Percentiles rank a stretch among this genome's conserved stretches.
phyloP scores from a whole-genome alignment of 2,888 invertebrate species.

The Steinernema carpocapsae region DNA sequence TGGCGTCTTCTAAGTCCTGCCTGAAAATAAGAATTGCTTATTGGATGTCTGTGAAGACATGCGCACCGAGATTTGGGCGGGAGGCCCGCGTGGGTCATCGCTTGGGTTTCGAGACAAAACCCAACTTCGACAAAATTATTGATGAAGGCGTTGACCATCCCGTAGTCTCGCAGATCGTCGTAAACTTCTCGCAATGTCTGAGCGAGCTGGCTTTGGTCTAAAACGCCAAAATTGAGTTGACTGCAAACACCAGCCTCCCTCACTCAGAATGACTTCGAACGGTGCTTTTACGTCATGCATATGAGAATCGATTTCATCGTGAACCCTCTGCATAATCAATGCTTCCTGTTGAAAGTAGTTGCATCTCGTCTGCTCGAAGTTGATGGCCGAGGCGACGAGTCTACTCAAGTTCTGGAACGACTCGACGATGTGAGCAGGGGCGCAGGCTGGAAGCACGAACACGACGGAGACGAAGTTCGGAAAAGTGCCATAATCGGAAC shows the following conservation, averaged over 20 bases:
- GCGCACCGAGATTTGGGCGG: constrained; percentile 52
- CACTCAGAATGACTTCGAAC: constrained; percentile 33
- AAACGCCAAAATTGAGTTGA: neutral
- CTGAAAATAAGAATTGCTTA: constrained; percentile 5
- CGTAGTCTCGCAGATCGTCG: constrained; percentile 56
- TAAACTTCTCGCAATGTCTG: constrained; percentile 55
- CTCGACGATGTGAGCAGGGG: constrained; percentile 53
- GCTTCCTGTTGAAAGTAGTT: constrained; percentile 51
- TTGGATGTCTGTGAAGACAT: neutral
- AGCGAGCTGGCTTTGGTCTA: constrained; percentile 51
- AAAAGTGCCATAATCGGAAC: constrained; percentile 17
- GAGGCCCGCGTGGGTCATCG: constrained; percentile 52
- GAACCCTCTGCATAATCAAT: constrained; percentile 40
- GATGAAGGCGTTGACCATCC: constrained; percentile 62
- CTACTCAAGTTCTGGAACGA: constrained; percentile 57
- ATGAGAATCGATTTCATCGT: constrained; percentile 43
- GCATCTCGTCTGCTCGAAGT: constrained; percentile 52
- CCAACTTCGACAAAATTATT: constrained; percentile 63
- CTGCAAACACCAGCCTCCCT: neutral
- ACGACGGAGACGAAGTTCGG: constrained; percentile 47
- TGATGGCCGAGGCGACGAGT: constrained; percentile 53
- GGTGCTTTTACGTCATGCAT: constrained; percentile 39
- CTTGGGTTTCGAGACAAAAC: constrained; percentile 62
- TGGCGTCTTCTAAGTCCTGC: neutral
- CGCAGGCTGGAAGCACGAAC: constrained; percentile 54